A percentile compares a stretch with the other conserved stretches of the same genome.
Evolutionary conservation across 2,888 invertebrate genomes (phyloP).

Genomic region (Eupithecia centaureata): DNA sequence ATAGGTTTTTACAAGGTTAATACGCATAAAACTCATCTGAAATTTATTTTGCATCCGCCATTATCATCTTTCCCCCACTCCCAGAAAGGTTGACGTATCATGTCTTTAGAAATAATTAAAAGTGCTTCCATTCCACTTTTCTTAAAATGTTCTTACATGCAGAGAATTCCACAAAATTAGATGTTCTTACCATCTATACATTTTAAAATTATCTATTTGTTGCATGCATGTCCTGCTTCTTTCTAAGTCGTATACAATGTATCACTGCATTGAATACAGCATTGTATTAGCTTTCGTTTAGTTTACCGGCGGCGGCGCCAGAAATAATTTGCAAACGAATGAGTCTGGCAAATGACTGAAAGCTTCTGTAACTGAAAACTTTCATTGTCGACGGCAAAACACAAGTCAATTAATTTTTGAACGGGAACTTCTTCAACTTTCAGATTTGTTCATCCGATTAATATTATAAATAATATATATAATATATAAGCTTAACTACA

Average conservation of each 20-base stretch:
- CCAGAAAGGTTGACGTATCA: too few relatives aligned
- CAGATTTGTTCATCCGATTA: background rate
- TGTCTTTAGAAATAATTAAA: too few relatives aligned
- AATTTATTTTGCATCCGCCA: too few relatives aligned
- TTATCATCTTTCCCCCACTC: too few relatives aligned
- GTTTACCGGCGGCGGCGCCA: conserved; percentile 52
- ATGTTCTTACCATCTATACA: too few relatives aligned
- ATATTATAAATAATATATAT: too few relatives aligned
- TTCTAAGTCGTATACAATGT: conserved; percentile 6
- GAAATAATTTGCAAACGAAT: conserved; percentile 46
- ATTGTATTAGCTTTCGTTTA: conserved; percentile 54
- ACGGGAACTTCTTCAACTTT: background rate
- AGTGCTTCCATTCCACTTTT: too few relatives aligned
- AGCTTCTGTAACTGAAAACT: conserved; percentile 9
- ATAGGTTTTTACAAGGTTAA: too few relatives aligned
- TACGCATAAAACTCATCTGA: too few relatives aligned
- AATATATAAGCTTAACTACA: too few relatives aligned
- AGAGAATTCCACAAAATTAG: too few relatives aligned
- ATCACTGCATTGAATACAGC: conserved; percentile 49
- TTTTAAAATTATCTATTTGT: background rate
- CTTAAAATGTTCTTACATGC: too few relatives aligned
- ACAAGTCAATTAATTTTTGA: background rate
- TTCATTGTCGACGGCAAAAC: conserved; percentile 8
- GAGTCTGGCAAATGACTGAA: conserved; percentile 44
- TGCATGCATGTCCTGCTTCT: background rate